Conservation (phyloP, 2,113 vertebrate species). For the Sphyrna mokarran region DNA sequence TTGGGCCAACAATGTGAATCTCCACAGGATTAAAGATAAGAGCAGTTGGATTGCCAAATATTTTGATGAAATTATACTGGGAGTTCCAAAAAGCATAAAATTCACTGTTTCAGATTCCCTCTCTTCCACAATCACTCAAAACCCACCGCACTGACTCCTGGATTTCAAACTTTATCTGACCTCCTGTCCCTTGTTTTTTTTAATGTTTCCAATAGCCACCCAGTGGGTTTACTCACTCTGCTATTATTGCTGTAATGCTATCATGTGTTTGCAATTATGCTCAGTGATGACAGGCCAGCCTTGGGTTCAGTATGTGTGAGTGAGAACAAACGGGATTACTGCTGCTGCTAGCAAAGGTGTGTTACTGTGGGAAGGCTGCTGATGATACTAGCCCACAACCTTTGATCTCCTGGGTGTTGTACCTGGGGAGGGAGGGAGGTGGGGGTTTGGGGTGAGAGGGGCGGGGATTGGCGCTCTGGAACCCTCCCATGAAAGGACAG, state of each 20-base stretch:
- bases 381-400: neutral
- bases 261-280: neutral
- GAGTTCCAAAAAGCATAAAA: neutral
- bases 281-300: neutral
- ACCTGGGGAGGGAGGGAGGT: too few relatives aligned
- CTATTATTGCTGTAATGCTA: neutral
- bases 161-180: conserved; percentile 16
- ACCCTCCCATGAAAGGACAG: too few relatives aligned
- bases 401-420: neutral
- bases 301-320: neutral
- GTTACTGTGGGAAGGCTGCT: neutral
- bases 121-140: neutral
- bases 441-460: too few relatives aligned
- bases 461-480: too few relatives aligned
- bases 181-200: neutral
- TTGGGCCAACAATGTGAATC: neutral
- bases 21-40: neutral
- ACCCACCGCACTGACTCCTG: neutral
- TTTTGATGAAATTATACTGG: neutral
- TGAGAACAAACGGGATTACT: neutral
- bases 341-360: neutral
- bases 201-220: neutral
- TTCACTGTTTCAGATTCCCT: neutral
- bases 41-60: neutral
- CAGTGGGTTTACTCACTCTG: neutral